Percentiles rank a stretch among this genome's conserved stretches.
Conservation (phyloP, 2,113 vertebrate genomes). For the Morone chrysops region DNA sequence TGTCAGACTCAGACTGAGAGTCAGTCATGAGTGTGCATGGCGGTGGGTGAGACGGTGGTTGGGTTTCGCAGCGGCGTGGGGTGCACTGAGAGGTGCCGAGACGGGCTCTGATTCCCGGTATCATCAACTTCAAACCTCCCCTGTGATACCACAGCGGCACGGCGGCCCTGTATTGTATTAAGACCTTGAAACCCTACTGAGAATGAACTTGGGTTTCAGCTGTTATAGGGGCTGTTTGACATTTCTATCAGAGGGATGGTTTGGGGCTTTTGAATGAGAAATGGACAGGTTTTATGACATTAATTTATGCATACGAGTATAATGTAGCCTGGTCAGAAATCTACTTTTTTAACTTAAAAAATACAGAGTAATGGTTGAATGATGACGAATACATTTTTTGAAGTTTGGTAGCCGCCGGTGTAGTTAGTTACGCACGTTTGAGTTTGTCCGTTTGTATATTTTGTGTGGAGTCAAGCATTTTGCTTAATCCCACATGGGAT, state of each 20-base stretch:
- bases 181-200: slow-evolving; percentile 62
- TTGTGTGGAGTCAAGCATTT: background rate
- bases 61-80: slow-evolving; percentile 78
- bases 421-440: background rate
- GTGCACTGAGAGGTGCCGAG: slow-evolving; percentile 55
- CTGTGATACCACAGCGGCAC: slow-evolving; percentile 67
- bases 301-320: background rate
- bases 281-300: background rate
- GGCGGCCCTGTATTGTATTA: slow-evolving; percentile 68
- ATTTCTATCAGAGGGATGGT: slow-evolving; percentile 40
- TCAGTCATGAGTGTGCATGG: slow-evolving; percentile 81
- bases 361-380: background rate
- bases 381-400: background rate
- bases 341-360: background rate
- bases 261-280: slow-evolving; percentile 17
- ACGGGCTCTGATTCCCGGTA: slow-evolving; percentile 73
- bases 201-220: slow-evolving; percentile 19
- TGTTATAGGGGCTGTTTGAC: slow-evolving; percentile 53
- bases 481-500: background rate
- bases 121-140: slow-evolving; percentile 72
- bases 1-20: slow-evolving; percentile 83
- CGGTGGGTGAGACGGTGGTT: slow-evolving; percentile 61
- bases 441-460: background rate
- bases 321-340: background rate
- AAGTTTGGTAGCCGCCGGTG: background rate